These are phyloP conservation scores for Trichonephila clavata DNA, from an alignment of 1,140 invertebrate genomes.

Conservation along the genomic window DNA sequence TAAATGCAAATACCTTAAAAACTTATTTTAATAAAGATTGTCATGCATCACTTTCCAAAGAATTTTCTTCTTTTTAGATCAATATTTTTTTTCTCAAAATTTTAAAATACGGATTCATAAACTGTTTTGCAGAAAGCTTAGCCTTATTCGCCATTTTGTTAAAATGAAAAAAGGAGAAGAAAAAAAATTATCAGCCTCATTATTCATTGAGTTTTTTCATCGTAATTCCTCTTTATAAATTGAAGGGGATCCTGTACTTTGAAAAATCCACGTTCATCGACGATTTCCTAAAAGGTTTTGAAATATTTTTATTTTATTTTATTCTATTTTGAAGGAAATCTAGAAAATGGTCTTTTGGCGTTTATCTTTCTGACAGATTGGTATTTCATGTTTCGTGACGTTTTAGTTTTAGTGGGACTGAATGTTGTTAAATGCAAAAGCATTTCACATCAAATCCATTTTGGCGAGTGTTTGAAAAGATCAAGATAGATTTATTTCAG, in stretches of 20 bases:
- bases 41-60: no score
- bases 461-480: neutral
- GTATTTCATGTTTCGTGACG: conserved; percentile 41
- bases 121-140: neutral
- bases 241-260: neutral
- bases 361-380: conserved; percentile 60
- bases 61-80: no score
- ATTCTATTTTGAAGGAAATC: conserved; percentile 4
- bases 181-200: neutral
- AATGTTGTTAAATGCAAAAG: conserved; percentile 1
- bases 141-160: neutral
- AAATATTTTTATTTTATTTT: conserved; percentile 12
- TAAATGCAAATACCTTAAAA: neutral
- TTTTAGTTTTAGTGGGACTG: neutral
- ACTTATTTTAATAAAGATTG: neutral
- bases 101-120: neutral
- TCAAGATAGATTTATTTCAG: neutral
- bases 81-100: no score
- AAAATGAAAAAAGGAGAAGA: neutral
- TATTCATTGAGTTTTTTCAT: neutral
- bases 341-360: conserved; percentile 42
- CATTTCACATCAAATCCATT: neutral
- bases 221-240: conserved; percentile 36
- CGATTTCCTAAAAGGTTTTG: conserved; percentile 51
- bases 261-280: conserved; percentile 9